Conservation (phyloP, 1,140 invertebrate species). For the Zeugodacus cucurbitae region DNA sequence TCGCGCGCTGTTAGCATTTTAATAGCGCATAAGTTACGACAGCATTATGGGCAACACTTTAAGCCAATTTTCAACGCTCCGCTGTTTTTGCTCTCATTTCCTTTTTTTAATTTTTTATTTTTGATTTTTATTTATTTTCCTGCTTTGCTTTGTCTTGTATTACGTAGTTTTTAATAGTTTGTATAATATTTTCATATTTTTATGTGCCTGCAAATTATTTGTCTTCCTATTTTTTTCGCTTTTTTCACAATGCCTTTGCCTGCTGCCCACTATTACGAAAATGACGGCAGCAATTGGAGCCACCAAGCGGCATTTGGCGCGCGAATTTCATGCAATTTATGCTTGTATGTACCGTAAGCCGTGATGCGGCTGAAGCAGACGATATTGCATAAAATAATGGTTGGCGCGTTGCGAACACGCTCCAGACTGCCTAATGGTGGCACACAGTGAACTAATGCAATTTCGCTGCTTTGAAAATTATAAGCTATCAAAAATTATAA, state of each 20-base stretch:
- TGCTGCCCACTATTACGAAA: neutral
- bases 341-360: neutral
- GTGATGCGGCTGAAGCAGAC: neutral
- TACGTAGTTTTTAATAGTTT: neutral
- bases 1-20: neutral
- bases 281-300: neutral
- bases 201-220: neutral
- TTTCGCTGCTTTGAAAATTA: neutral
- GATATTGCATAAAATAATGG: neutral
- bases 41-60: conserved; percentile 33
- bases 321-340: neutral
- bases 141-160: neutral
- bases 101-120: neutral
- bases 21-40: conserved; percentile 12
- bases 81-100: neutral
- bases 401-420: neutral
- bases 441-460: neutral
- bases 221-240: neutral
- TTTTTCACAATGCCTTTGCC: neutral
- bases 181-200: conserved; percentile 7
- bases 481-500: neutral
- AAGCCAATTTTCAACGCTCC: conserved; percentile 3
- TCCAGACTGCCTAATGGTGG: neutral
- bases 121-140: neutral
- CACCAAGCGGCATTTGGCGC: neutral